Conservation (phyloP, 2,888 invertebrate species). For the Euplexia lucipara region DNA sequence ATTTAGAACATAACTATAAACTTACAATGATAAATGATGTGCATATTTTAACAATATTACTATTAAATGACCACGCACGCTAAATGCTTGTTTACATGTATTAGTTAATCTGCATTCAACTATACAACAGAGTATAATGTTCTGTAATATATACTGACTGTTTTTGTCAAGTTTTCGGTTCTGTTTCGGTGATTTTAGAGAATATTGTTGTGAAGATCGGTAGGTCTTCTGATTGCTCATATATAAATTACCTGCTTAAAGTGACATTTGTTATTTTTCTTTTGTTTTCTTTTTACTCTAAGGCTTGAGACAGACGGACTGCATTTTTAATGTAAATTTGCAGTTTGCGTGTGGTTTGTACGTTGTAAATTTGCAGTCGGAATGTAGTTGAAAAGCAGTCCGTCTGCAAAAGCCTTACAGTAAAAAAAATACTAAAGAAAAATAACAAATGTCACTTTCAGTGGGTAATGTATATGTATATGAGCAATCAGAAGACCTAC, state of each 20-base stretch:
- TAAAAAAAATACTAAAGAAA: not conserved
- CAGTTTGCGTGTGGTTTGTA: no score
- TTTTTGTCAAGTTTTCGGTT: constrained; percentile 1
- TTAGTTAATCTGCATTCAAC: constrained; percentile 21
- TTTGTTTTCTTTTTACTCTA: not conserved
- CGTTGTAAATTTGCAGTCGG: no score
- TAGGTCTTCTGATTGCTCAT: constrained; percentile 1
- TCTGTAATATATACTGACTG: constrained; percentile 13
- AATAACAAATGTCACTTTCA: constrained; percentile 1
- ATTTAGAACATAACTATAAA: constrained; percentile 32
- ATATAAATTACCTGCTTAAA: not conserved
- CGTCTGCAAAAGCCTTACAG: no score
- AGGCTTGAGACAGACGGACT: no score
- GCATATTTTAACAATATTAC: constrained; percentile 9
- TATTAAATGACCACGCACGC: constrained; percentile 18
- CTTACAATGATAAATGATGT: constrained; percentile 15
- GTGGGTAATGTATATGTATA: not conserved
- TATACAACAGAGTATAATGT: constrained; percentile 6
- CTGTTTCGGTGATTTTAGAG: constrained; percentile 8
- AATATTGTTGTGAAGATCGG: constrained; percentile 18
- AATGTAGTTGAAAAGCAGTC: no score
- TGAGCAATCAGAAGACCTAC: not conserved
- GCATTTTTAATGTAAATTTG: no score
- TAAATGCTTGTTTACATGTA: constrained; percentile 18
- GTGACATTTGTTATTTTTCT: constrained; percentile 1